Evolutionary conservation across 2,797 vertebrate species (phyloP).

Genomic region (Morelia viridis): DNA sequence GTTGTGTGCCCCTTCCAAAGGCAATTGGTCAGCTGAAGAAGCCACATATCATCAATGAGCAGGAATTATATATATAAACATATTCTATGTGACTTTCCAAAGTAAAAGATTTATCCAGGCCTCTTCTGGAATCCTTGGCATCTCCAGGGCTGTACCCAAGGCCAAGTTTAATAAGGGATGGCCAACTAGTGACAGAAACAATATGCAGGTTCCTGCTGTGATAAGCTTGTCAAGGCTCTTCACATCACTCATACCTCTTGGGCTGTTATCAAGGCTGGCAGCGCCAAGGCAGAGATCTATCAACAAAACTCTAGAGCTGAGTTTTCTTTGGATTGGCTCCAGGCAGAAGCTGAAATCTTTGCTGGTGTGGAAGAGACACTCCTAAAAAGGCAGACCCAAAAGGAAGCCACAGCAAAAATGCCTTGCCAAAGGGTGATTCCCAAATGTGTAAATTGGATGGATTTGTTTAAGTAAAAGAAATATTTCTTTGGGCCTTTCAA

Average conservation of each 20-base stretch:
- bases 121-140: background rate
- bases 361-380: conserved; percentile 51
- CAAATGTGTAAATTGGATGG: background rate
- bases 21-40: too few relatives aligned
- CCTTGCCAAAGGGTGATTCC: conserved; percentile 2
- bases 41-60: too few relatives aligned
- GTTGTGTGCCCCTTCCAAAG: background rate
- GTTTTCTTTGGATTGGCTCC: conserved; percentile 49
- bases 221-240: conserved; percentile 19
- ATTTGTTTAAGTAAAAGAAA: background rate
- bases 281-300: conserved; percentile 59
- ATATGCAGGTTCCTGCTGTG: conserved; percentile 14
- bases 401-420: background rate
- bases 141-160: background rate
- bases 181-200: conserved; percentile 11
- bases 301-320: conserved; percentile 60
- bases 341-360: conserved; percentile 47
- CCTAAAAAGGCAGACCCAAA: background rate
- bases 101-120: background rate
- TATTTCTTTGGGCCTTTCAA: background rate
- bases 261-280: conserved; percentile 57
- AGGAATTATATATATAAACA: background rate
- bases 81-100: background rate
- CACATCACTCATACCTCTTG: conserved; percentile 24
- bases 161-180: background rate